These are phyloP conservation scores for Steinernema khuongi DNA, from an alignment of 1,140 invertebrate genomes.

Conservation along the genomic window DNA sequence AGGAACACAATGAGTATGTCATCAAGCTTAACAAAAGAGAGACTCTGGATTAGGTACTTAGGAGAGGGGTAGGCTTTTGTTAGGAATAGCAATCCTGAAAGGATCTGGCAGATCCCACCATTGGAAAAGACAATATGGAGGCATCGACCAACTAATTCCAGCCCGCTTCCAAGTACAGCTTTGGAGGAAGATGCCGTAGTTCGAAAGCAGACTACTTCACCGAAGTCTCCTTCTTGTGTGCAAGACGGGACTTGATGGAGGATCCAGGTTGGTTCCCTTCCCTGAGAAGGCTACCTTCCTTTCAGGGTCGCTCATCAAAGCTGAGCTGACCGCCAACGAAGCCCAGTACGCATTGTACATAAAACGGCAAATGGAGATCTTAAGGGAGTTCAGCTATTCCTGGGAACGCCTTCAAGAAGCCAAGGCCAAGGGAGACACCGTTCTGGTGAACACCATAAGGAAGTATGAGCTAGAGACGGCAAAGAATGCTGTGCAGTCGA, in stretches of 20 bases:
- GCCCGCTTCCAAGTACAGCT: not conserved
- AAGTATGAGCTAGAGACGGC: not conserved
- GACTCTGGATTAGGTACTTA: no score
- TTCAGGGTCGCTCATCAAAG: no score
- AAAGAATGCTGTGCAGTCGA: no score
- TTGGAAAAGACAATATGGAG: not conserved
- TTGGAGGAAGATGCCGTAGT: not conserved
- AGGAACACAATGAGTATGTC: no score
- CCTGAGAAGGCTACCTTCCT: no score
- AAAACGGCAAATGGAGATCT: not conserved
- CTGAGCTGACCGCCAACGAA: no score
- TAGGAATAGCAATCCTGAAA: no score
- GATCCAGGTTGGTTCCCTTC: no score
- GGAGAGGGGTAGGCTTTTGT: no score
- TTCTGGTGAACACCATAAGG: not conserved
- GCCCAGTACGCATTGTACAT: not conserved
- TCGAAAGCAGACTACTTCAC: not conserved
- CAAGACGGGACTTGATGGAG: not conserved
- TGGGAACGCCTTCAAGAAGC: not conserved
- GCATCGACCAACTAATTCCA: not conserved
- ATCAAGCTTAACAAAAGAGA: no score
- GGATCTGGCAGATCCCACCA: no score
- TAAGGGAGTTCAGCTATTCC: not conserved
- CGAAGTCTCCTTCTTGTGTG: not conserved
- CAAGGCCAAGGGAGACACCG: not conserved